Base-by-base conservation (phyloP, 2,113 vertebrate genomes). In the Nicator chloris region DNA sequence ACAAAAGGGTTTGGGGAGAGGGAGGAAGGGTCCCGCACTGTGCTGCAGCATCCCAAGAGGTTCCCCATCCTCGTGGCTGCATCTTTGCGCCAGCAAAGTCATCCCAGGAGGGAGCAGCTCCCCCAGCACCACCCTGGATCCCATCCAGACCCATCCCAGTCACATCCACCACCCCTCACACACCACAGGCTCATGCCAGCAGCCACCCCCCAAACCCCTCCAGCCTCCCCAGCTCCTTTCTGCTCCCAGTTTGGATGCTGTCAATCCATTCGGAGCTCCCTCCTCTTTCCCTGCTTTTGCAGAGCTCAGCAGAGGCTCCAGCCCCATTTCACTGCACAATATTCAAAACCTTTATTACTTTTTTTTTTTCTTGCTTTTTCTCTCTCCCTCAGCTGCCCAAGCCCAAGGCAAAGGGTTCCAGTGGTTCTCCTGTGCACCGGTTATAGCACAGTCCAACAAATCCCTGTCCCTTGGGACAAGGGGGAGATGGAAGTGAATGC, bases 351-450 rank as follows among this genome's bases (percentile, higher is more conserved):
- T 7, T 81, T 15, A n/a, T 61, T 30, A 49, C 17, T 44, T 42
- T 42, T 42, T 20, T 26, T 54, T 71, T 72, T 21, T 35, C 39
- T 44, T 57, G 26, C 14, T 5, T 77, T 71, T 63, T n/a, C 42
- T 33, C 50, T 57, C 33, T 45, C 33, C 28, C 56, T 37, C 56
- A 57, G 24, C 19, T 70, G n/a, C 21, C 13, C 0, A 3, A n/a
- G 28, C n/a, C 50, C 56, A 4, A 3, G 11, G 11, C 0, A 0
- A 70, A 40, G 45, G 22, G 47, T 49, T 26, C 39, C 19, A 4
- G 61, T 17, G 40, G 4, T 30, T 77, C 50, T 72, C 33, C 80
- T 35, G 22, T 4, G 49, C 9, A 0, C 15, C 45, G 28, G 28
- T 4, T 9, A 2, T 1, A 17, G 39, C 17, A n/a, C 13, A 40